Evolutionary conservation across 2,113 vertebrate genomes (phyloP), one percentile per base, ranked within the genome.

Genomic region (Gymnarchus niloticus): DNA sequence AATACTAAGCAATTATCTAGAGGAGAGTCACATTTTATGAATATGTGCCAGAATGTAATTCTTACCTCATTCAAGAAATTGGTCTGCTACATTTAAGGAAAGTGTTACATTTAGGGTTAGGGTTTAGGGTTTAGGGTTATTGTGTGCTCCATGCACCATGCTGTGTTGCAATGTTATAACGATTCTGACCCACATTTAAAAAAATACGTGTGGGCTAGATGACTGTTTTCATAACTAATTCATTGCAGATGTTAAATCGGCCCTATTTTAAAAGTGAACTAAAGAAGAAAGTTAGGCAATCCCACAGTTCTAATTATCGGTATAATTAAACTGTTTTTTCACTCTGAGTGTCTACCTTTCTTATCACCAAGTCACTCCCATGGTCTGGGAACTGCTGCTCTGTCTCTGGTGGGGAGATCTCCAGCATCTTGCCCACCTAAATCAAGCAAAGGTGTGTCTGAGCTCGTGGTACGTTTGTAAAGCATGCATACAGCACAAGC

Each of bases 381-480:
- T 97, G 95, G 86, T 98, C 97, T 37, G 89, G 92, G 56, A 97
- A 97, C 25, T 95, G 95, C 90, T 98, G 97, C 85, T 98, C 96
- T 3, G 95, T 96, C 88, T 96, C 96, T 0, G 96, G 95, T 33
- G 94, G 89, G 69, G 94, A 95, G 61, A 98, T 89, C 81, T 98
- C 95, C 87, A 93, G 93, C 92, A 97, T 94, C 69, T 94, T 96
- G 86, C 97, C 96, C 48, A 93, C 96, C 98, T 99, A 85, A 37
- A 86, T 84, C 5, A 44, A 6, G 88, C 87, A 54, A 51, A 89
- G 3, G 85, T 56, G 85, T 41, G 19, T 51, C 25, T 69, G 46
- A 69, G 23, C 23, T n/a, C 4, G 76, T 19, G 23, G 76, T 41
- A 48, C 44, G 46, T n/a, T 21, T 78, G 9, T n/a, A 37, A 48